Evolutionary conservation across 2,888 invertebrate species (phyloP), one percentile per base, ranked within the genome.

Genomic region (Cerastoderma edule): DNA sequence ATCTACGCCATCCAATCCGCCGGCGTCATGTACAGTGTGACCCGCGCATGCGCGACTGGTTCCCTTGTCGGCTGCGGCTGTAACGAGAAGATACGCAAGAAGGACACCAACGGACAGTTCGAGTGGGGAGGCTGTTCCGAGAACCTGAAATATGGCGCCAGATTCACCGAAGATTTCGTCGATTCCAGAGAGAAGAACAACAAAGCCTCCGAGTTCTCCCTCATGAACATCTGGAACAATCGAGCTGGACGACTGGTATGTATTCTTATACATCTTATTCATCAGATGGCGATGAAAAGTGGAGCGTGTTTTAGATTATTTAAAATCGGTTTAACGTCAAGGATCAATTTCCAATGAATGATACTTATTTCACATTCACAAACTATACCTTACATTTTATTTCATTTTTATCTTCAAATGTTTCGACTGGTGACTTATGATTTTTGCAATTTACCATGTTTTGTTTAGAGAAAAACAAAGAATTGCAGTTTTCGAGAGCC

Each of bases 61-160:
- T 96, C 97, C 91, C 94, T 98, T 67, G 95, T 96, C 86, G 97
- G 97, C 90, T 98, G 98, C 93, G 96, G 96, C 48, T 98, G 97
- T 92, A 97, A 97, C 92, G 95, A 95, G 78, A 94, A 95, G 66
- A 95, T 96, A n/a, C 94, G 96, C 87, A 93, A 93, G 80, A 94
- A 95, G 86, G 95, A 95, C 85, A 95, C 95, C n/a, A 95, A 95
- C 32, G 95, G 95, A 5, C 86, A 91, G 53, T 93, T 93, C 87
- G 96, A 97, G 93, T 98, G 98, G 98, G 97, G 97, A 75, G 97
- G 97, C 0, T 98, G 98, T 93, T 97, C 97, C 46, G 97, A 97
- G 94, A 96, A 92, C 75, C 87, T 91, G 65, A 76, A 80, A 91
- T 97, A 96, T 86, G 97, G 97, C 2, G 96, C 96, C 89, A 95